Evolutionary conservation across 2,797 vertebrate species (phyloP), one percentile per base, ranked within the genome.

Genomic region (Pangasius krempfi): DNA sequence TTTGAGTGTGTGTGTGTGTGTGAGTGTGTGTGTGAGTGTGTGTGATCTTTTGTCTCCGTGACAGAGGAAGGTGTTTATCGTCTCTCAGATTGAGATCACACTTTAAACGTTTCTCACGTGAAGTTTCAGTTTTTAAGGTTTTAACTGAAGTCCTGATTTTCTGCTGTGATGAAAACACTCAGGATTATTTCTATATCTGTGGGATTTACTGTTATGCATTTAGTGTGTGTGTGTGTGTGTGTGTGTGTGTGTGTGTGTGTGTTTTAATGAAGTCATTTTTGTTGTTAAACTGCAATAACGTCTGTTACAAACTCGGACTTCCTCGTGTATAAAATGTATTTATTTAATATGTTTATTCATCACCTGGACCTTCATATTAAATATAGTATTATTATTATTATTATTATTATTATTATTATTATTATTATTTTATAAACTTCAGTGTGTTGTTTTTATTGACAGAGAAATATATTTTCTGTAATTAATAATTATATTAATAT

Each of bases 321-420:
- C 18, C 27, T 54, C 27, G 16, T 47, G 44, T 75, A 47, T 52
- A 9, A 78, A 79, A 20, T 33, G 0, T 56, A 54, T 79, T 79
- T 79, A 79, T 79, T 79, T 79, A 20, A 37, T 64, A 25, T 79
- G n/a, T 33, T 56, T 56, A 27, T 56, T 79, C 18, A 50, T 79
- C n/a, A 18, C 3, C 50, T 30, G 2, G 50, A 30, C 7, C 25
- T 13, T 79, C 18, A 79, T 54, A 56, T 56, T 30, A 56, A 30
- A 9, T 18, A 8, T 37, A 16, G 3, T 70, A 70, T 33, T 33
- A 37, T 73, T 44, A 22, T 72, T 50, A 76, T 50, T 76, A 33
- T 72, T 44, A 9, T 72, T 50, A 76, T 76, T 52, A 14, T 52
- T 50, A 40, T 73, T 72, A 72, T 72, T 70, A 70, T 33, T 33